phyloP scores from a whole-genome alignment of 2,113 vertebrate species.

The Coptodon rendalli region DNA sequence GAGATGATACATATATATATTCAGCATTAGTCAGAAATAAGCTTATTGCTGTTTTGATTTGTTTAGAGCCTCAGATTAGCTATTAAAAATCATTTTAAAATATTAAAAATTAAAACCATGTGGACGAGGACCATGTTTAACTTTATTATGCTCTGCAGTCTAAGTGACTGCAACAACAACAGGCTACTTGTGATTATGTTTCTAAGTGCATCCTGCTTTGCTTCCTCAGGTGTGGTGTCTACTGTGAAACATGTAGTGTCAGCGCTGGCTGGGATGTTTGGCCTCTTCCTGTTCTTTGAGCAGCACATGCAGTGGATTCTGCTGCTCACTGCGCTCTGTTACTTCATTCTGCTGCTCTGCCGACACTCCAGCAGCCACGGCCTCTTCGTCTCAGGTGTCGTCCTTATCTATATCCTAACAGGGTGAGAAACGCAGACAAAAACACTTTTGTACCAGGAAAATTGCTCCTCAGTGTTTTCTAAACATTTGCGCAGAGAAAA shows the following conservation, averaged over 20 bases:
- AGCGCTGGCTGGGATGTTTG: conserved; percentile 73
- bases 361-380: conserved; percentile 74
- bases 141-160: neutral
- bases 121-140: neutral
- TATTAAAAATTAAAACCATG: neutral
- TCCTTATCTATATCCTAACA: conserved; percentile 84
- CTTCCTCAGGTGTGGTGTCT: conserved; percentile 60
- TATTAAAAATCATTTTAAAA: neutral
- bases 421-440: conserved; percentile 67
- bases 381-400: conserved; percentile 78
- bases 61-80: neutral
- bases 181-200: neutral
- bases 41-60: neutral
- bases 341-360: conserved; percentile 81
- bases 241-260: conserved; percentile 80
- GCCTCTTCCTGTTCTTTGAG: conserved; percentile 84
- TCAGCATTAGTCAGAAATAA: neutral
- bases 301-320: conserved; percentile 85
- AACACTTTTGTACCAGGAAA: neutral
- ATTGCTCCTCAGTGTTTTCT: neutral
- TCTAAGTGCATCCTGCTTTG: neutral
- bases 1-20: neutral
- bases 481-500: neutral
- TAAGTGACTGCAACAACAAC: neutral
- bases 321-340: conserved; percentile 80